Base-by-base conservation (phyloP, 2,888 invertebrate genomes). In the Tubulanus polymorphus region DNA sequence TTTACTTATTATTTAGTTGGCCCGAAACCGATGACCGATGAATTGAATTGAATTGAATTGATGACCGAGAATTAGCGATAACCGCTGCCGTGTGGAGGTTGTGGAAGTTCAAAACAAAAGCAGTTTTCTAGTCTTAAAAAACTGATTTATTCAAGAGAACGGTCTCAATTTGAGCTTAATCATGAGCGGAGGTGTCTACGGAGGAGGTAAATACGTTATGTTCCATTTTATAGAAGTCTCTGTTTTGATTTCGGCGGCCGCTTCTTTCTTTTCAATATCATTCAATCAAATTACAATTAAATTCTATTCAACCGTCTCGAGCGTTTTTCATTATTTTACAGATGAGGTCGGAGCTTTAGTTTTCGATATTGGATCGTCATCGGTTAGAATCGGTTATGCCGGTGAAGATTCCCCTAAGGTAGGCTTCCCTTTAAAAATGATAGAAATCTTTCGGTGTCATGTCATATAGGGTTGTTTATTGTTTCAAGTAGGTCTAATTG, bases 321-420 rank as follows among this genome's bases (percentile, higher is more conserved):
- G n/a, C n/a, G n/a, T n/a, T n/a, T n/a, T n/a, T n/a, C n/a, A n/a
- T n/a, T n/a, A n/a, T 30, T 26, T 66, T 65, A 25, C 63, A 77
- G 99, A 99, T 82, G 99, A 99, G 80, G 97, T 99, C 63, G 97
- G 97, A 10, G 97, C 97, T 0, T 79, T 99, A 63, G 99, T 99
- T 30, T 95, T 99, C 74, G 99, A 99, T 79, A 88, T 95, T 8
- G 99, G 93, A 0, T 91, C 92, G 67, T 89, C 90, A 80, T 90
- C 92, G 0, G 81, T 94, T 53, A 83, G 94, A 55, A 91, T 91
- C 49, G 95, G 94, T 53, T 95, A 92, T 83, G 94, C 94, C 8
- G 94, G 95, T 71, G 99, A 99, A 79, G 99, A 99, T 77, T 91
- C 93, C n/a, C 99, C 99, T 2, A 99, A 97, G 82, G 81, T 79